Conservation (phyloP, 1,140 invertebrate genomes). For the Danaus plexippus region DNA sequence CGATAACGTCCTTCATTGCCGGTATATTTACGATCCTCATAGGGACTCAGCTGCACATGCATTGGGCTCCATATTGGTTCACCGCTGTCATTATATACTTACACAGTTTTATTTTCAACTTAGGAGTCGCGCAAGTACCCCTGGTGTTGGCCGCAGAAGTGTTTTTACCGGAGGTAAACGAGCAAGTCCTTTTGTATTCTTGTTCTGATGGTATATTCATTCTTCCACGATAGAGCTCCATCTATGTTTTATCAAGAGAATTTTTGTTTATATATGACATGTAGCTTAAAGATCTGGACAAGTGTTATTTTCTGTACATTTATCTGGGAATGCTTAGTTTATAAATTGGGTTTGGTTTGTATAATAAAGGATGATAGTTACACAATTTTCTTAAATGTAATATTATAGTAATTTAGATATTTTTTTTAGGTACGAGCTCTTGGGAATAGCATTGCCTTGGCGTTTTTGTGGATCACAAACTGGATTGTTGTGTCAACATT, state of each 20-base stretch:
- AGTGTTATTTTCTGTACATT: no score
- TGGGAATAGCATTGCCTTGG: constrained; percentile 48
- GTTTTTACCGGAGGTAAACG: constrained; percentile 54
- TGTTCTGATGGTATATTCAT: no score
- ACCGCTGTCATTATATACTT: constrained; percentile 48
- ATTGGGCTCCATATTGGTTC: constrained; percentile 47
- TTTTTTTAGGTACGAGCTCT: constrained; percentile 47
- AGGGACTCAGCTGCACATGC: constrained; percentile 38
- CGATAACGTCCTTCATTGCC: constrained; percentile 31
- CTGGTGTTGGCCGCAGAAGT: constrained; percentile 53
- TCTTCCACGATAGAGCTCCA: no score
- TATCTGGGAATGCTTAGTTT: no score
- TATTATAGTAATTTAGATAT: neutral
- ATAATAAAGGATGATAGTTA: no score
- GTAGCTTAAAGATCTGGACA: no score
- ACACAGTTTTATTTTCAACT: constrained; percentile 43
- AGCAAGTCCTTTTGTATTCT: neutral
- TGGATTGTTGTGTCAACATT: constrained; percentile 52
- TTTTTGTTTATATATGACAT: no score
- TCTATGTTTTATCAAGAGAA: no score
- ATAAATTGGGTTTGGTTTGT: no score
- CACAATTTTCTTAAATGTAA: no score
- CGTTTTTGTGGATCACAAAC: constrained; percentile 51
- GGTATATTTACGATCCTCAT: constrained; percentile 40
- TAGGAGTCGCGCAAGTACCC: constrained; percentile 45